A percentile compares a stretch with the other conserved stretches of the same genome.
Conservation (phyloP, 1,140 invertebrate genomes). For the Penaeus japonicus region DNA sequence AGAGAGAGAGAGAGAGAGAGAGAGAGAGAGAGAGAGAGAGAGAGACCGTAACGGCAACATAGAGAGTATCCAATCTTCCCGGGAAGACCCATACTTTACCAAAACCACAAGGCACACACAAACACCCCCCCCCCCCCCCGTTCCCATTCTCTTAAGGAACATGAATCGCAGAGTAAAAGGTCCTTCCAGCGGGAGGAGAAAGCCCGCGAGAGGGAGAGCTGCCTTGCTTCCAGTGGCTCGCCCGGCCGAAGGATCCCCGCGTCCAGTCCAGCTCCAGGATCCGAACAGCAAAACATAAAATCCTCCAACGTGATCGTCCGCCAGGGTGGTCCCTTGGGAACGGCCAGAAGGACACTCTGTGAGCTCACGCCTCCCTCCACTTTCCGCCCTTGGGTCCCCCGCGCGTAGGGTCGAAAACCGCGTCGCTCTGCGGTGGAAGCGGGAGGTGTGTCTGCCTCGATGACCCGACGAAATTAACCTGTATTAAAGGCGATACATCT, state of each 20-base stretch:
- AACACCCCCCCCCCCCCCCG: neutral
- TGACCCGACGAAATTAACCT: conserved; percentile 51
- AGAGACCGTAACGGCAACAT: neutral
- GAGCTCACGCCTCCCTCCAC: neutral
- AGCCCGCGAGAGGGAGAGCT: too few relatives aligned
- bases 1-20: neutral
- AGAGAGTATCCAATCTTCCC: neutral
- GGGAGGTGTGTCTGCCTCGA: neutral
- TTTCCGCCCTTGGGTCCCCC: neutral
- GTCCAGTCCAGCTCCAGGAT: conserved; percentile 6
- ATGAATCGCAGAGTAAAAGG: too few relatives aligned
- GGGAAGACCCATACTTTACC: too few relatives aligned
- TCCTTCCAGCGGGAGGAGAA: too few relatives aligned
- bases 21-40: conserved; percentile 43
- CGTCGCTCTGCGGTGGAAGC: neutral
- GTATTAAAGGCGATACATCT: conserved; percentile 55
- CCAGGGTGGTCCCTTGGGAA: conserved; percentile 7
- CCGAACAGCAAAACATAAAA: conserved; percentile 20
- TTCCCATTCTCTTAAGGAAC: too few relatives aligned
- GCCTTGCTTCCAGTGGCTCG: too few relatives aligned
- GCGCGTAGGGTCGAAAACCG: neutral
- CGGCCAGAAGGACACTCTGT: neutral
- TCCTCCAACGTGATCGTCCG: conserved; percentile 9
- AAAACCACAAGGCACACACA: neutral
- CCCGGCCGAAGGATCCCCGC: too few relatives aligned